Conservation (phyloP, 2,797 vertebrate genomes). For the Otolemur crassicaudatus region DNA sequence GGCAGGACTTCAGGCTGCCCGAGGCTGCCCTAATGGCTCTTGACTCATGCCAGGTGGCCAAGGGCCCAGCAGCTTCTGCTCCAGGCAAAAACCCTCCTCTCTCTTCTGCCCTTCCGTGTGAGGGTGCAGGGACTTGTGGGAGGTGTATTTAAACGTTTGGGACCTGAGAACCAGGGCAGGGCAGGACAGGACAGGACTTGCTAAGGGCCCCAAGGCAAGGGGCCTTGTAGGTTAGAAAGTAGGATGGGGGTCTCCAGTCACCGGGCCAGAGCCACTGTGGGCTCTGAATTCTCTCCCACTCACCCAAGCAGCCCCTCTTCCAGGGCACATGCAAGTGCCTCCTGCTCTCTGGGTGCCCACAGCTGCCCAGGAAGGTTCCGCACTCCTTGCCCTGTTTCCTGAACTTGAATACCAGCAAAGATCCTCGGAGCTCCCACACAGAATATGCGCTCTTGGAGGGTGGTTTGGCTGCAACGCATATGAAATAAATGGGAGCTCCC, state of each 20-base stretch:
- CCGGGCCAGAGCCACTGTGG: conserved; percentile 95
- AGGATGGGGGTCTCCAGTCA: conserved; percentile 92
- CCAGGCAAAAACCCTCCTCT: neutral
- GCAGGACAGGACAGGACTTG: neutral
- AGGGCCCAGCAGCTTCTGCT: neutral
- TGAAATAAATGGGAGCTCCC: neutral
- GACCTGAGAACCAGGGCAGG: neutral
- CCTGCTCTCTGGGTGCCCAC: conserved; percentile 90
- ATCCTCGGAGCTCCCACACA: neutral
- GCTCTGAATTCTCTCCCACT: conserved; percentile 92
- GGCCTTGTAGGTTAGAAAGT: conserved; percentile 86
- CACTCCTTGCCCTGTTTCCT: neutral
- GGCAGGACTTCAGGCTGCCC: neutral
- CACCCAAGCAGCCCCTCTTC: conserved; percentile 77
- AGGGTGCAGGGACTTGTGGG: neutral
- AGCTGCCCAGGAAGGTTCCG: neutral
- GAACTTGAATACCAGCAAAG: neutral
- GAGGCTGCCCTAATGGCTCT: neutral
- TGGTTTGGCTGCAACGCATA: neutral
- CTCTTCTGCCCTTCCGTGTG: neutral
- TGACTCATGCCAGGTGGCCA: neutral
- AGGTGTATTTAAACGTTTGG: neutral
- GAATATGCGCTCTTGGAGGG: no score
- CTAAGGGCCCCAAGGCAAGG: conserved; percentile 85
- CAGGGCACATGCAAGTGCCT: conserved; percentile 88